These are phyloP conservation scores for Caerostris darwini DNA, from an alignment of 1,140 invertebrate species.

Conservation along the genomic window DNA sequence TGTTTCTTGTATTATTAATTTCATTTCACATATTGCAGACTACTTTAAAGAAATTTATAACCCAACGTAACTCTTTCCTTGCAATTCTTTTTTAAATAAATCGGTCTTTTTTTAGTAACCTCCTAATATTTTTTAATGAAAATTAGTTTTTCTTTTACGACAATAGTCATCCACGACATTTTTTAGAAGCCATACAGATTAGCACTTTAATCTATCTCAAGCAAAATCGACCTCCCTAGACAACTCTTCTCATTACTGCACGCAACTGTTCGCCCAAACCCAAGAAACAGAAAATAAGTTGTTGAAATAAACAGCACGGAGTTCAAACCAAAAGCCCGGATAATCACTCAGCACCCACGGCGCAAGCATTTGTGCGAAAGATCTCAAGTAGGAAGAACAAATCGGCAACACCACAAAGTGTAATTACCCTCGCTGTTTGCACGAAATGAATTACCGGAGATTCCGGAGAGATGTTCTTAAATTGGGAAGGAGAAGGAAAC, in stretches of 20 bases:
- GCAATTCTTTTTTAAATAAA: too few relatives aligned
- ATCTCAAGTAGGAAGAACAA: constrained; percentile 32
- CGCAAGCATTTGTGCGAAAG: not conserved
- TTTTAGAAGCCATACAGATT: too few relatives aligned
- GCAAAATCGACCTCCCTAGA: too few relatives aligned
- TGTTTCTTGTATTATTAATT: too few relatives aligned
- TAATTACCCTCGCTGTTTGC: constrained; percentile 31
- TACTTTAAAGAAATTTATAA: too few relatives aligned
- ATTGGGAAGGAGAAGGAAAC: not conserved
- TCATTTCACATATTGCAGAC: too few relatives aligned
- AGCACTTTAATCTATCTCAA: too few relatives aligned
- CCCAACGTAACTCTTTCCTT: too few relatives aligned
- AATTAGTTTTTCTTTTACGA: too few relatives aligned
- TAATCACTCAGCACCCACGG: not conserved
- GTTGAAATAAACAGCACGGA: constrained; percentile 20
- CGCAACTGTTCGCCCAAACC: not conserved
- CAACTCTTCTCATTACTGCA: not conserved
- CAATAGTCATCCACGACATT: too few relatives aligned
- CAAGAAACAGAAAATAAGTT: constrained; percentile 29
- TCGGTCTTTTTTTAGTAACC: too few relatives aligned
- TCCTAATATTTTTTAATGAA: too few relatives aligned
- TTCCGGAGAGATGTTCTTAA: constrained; percentile 29
- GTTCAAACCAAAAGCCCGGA: not conserved
- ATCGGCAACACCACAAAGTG: constrained; percentile 6
- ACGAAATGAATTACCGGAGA: constrained; percentile 45